Evolutionary conservation across 2,113 vertebrate genomes (phyloP).

Genomic region (Chunga burmeisteri): DNA sequence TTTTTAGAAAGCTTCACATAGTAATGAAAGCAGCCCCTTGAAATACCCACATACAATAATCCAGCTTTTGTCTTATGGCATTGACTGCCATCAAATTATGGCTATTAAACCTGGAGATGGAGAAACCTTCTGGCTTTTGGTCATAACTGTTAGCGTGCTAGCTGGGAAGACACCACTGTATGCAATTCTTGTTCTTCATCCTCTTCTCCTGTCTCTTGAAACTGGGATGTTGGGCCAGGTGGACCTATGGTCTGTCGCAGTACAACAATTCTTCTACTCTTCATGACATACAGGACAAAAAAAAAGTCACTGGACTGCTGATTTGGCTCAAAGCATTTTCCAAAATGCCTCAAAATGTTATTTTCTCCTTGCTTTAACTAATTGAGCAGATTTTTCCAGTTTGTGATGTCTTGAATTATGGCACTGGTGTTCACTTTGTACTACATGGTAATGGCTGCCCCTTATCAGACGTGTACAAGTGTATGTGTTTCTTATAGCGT

Average conservation of each 20-base stretch:
- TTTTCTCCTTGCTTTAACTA: neutral
- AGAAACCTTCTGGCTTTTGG: neutral
- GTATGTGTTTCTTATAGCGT: neutral
- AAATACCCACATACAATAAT: neutral
- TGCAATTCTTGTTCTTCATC: neutral
- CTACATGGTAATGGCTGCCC: accelerated
- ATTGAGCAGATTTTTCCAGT: neutral
- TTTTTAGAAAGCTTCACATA: accelerated
- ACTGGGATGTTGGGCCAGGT: neutral
- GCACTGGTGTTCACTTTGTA: accelerated
- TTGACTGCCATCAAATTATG: neutral
- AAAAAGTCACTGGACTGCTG: neutral
- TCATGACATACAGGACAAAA: neutral
- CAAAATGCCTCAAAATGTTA: neutral
- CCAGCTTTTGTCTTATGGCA: neutral
- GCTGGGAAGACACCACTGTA: neutral
- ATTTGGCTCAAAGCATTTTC: neutral
- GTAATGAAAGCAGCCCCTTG: neutral
- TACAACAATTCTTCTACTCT: neutral
- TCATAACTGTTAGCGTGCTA: neutral
- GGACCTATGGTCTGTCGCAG: neutral
- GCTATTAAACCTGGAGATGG: neutral
- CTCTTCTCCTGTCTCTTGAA: neutral
- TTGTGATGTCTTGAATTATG: neutral
- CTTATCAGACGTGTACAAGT: neutral